Evolutionary conservation across 2,888 invertebrate genomes (phyloP).

Genomic region (Caenorhabditis doughertyi): DNA sequence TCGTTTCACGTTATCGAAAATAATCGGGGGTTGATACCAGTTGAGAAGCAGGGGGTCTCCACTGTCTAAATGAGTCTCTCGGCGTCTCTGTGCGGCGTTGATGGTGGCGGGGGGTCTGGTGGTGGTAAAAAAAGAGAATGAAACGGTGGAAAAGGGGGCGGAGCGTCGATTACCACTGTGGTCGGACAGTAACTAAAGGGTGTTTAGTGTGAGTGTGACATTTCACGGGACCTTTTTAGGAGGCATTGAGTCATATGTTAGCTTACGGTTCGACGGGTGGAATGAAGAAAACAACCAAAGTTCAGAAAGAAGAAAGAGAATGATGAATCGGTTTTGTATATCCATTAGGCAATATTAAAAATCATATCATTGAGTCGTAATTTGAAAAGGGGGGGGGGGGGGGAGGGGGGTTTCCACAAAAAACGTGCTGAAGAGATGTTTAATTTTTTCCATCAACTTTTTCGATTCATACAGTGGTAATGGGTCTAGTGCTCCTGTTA

Average conservation of each 20-base stretch:
- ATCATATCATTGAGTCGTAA: too few species aligned
- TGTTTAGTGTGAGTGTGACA: slow-evolving; percentile 12
- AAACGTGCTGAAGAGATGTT: too few species aligned
- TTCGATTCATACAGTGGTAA: too few species aligned
- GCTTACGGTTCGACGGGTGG: background rate
- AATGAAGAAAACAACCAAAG: slow-evolving; percentile 1
- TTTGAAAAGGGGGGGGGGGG: too few species aligned
- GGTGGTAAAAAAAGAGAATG: slow-evolving; percentile 1
- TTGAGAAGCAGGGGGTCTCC: slow-evolving; percentile 12
- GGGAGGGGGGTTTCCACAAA: too few species aligned
- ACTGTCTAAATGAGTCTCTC: slow-evolving; percentile 38
- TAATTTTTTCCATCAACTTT: too few species aligned
- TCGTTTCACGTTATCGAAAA: slow-evolving; percentile 17
- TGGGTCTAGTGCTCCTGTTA: too few species aligned
- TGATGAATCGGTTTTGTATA: background rate
- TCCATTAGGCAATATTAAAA: too few species aligned
- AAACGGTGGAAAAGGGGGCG: slow-evolving; percentile 9
- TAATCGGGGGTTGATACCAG: slow-evolving; percentile 46
- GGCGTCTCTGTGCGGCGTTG: slow-evolving; percentile 32
- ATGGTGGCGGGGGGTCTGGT: slow-evolving; percentile 12
- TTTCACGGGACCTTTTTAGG: slow-evolving; percentile 15
- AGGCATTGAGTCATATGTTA: slow-evolving; percentile 35
- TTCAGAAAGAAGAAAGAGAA: background rate
- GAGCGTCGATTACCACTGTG: slow-evolving; percentile 29
- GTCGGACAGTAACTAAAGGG: slow-evolving; percentile 32